A percentile compares a stretch with the other conserved stretches of the same genome.
Evolutionary conservation across 2,113 vertebrate species (phyloP).

Genomic region (Balaeniceps rex): DNA sequence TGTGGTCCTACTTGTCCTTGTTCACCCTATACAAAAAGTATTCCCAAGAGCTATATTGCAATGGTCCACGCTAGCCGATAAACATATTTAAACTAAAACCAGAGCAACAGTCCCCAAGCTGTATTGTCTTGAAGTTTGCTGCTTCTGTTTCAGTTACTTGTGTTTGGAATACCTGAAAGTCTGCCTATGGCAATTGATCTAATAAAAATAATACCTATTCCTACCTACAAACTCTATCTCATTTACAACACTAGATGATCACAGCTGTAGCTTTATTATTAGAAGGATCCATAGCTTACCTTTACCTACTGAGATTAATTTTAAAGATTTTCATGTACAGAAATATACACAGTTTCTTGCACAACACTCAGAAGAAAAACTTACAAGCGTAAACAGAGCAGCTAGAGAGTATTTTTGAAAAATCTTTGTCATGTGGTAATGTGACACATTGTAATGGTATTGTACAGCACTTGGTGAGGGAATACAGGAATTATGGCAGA

Average conservation of each 20-base stretch:
- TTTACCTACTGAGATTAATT: background rate
- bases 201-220: background rate
- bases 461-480: background rate
- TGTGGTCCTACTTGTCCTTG: slow-evolving; percentile 72
- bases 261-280: background rate
- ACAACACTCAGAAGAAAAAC: background rate
- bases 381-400: background rate
- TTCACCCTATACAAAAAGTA: slow-evolving; percentile 71
- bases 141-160: background rate
- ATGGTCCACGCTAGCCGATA: background rate
- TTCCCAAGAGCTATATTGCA: background rate
- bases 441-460: background rate
- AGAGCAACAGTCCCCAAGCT: background rate
- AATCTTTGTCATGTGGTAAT: background rate
- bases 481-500: background rate
- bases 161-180: background rate
- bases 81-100: background rate
- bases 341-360: background rate
- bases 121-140: background rate
- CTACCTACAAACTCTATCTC: background rate
- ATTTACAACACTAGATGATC: background rate
- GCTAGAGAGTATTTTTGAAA: background rate
- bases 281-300: background rate
- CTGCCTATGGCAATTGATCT: background rate
- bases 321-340: background rate